Evolutionary conservation across 2,113 vertebrate species (phyloP).

Genomic region (Scomber scombrus): DNA sequence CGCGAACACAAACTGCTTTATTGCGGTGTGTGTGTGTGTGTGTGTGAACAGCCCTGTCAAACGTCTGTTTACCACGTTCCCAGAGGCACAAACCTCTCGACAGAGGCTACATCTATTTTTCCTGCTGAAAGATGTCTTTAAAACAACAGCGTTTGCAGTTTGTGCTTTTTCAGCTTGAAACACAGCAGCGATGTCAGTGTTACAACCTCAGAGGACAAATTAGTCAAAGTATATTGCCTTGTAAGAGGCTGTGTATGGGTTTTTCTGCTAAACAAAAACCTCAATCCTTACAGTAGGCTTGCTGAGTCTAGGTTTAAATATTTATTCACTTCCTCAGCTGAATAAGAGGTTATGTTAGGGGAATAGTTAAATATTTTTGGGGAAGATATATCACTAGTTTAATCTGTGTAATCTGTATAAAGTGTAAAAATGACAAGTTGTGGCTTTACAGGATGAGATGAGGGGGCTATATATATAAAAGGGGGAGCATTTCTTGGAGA

Average conservation of each 20-base stretch:
- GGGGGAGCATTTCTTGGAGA: no score
- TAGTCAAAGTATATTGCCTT: slow-evolving; percentile 51
- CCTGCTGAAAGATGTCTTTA: slow-evolving; percentile 62
- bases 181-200: slow-evolving; percentile 48
- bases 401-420: no score
- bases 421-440: no score
- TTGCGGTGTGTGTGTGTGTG: slow-evolving; percentile 39
- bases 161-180: slow-evolving; percentile 48
- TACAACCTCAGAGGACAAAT: slow-evolving; percentile 73
- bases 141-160: slow-evolving; percentile 57
- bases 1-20: slow-evolving; percentile 61
- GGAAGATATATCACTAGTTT: neutral
- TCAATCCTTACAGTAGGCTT: neutral
- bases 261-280: slow-evolving; percentile 15
- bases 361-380: neutral
- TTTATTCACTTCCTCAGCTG: neutral
- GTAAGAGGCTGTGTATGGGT: slow-evolving; percentile 2
- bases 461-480: no score
- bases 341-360: neutral
- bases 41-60: slow-evolving; percentile 66
- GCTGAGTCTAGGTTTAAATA: slow-evolving; percentile 1
- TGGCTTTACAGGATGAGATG: no score
- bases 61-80: slow-evolving; percentile 74
- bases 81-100: slow-evolving; percentile 73
- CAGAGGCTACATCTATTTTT: slow-evolving; percentile 68